Percentiles rank a stretch among this genome's conserved stretches.
These are phyloP conservation scores for Crotalus helleri DNA, from an alignment of 2,113 vertebrate species.

Conservation along the genomic window DNA sequence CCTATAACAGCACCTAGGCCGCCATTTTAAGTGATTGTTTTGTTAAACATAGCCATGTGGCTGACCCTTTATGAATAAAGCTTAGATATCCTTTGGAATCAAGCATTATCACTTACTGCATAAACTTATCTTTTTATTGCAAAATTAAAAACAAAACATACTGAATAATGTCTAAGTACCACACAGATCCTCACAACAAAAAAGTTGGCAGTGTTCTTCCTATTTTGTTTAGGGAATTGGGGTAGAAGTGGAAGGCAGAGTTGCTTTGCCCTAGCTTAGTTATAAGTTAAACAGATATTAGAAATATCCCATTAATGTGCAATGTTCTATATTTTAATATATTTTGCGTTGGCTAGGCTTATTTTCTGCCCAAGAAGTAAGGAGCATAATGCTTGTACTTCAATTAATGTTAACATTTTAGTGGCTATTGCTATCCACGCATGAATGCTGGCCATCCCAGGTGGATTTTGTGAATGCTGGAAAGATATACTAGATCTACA, in stretches of 20 bases:
- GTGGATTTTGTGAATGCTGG: neutral
- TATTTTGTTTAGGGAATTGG: neutral
- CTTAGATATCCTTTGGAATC: neutral
- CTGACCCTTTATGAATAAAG: neutral
- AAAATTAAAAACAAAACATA: neutral
- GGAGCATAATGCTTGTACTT: neutral
- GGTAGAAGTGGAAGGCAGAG: neutral
- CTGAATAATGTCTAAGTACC: neutral
- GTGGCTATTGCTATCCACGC: neutral
- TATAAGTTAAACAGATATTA: neutral
- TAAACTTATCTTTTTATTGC: neutral
- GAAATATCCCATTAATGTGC: neutral
- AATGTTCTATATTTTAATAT: neutral
- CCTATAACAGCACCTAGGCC: neutral
- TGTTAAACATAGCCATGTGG: neutral
- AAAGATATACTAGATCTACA: neutral
- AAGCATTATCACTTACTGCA: neutral
- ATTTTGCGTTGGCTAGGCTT: neutral
- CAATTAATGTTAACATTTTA: neutral
- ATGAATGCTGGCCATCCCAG: neutral
- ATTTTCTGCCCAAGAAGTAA: neutral
- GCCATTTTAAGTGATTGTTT: neutral
- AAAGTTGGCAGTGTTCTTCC: neutral
- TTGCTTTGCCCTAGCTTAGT: neutral
- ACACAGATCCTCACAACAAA: neutral